These are phyloP conservation scores for Platypus cylindrus DNA, from an alignment of 2,888 invertebrate genomes.

Conservation along the genomic window DNA sequence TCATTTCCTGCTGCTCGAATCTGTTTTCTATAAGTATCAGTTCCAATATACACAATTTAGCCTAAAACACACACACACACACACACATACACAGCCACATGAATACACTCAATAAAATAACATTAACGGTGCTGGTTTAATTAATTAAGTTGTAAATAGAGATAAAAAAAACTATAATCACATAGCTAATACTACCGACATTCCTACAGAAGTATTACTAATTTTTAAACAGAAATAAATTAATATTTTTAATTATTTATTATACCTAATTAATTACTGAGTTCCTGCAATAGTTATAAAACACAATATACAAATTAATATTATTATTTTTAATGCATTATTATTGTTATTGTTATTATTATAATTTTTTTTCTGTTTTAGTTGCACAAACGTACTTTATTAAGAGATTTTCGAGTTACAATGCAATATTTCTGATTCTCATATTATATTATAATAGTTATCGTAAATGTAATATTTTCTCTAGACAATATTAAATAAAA, in stretches of 20 bases:
- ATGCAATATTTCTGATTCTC: too few relatives aligned
- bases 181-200: conserved; percentile 28
- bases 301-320: conserved; percentile 1
- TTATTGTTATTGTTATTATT: conserved; percentile 5
- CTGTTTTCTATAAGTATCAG: too few relatives aligned
- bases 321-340: conserved; percentile 1
- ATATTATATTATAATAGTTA: conserved; percentile 6
- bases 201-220: conserved; percentile 39
- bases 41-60: too few relatives aligned
- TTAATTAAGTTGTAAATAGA: conserved; percentile 33
- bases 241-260: conserved; percentile 13
- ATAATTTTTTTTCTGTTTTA: conserved; percentile 8
- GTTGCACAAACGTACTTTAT: neutral
- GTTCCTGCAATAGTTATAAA: conserved; percentile 18
- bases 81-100: conserved; percentile 6
- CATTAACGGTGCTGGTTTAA: conserved; percentile 32
- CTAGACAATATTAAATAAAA: conserved; percentile 19
- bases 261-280: conserved; percentile 17
- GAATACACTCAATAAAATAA: conserved; percentile 15
- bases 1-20: too few relatives aligned
- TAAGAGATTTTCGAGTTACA: neutral
- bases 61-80: too few relatives aligned
- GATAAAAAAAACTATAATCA: too few relatives aligned
- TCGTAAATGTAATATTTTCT: conserved; percentile 8
- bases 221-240: too few relatives aligned